A percentile compares a stretch with the other conserved stretches of the same genome.
Evolutionary conservation across 1,140 invertebrate species (phyloP).

Genomic region (Planococcus citri): DNA sequence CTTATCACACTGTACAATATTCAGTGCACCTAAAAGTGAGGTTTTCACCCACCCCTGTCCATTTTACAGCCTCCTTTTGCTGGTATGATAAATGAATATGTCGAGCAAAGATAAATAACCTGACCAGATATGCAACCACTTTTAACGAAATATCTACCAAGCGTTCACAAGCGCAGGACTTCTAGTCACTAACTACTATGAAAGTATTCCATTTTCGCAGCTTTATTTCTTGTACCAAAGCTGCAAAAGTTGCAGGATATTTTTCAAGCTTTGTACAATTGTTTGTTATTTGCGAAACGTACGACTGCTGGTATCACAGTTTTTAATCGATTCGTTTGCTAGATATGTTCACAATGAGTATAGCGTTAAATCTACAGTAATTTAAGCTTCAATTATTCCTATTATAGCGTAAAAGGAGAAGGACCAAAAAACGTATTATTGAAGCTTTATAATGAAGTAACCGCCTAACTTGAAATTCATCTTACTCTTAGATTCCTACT

Average conservation of each 20-base stretch:
- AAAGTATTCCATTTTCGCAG: neutral
- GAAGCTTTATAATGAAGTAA: no score
- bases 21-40: neutral
- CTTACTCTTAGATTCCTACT: no score
- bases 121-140: slow-evolving; percentile 1
- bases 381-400: no score
- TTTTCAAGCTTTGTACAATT: slow-evolving; percentile 2
- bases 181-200: neutral
- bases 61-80: neutral
- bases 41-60: neutral
- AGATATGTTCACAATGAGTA: no score
- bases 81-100: no score
- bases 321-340: neutral
- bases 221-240: no score
- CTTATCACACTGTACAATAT: no score
- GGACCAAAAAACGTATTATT: no score
- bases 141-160: neutral
- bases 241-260: neutral
- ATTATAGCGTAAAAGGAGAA: no score
- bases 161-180: neutral
- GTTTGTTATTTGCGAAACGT: neutral
- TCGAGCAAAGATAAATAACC: no score
- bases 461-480: no score
- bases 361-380: no score
- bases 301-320: neutral